Percentiles rank a stretch among this genome's conserved stretches.
phyloP scores from a whole-genome alignment of 2,888 invertebrate species.

The Cantharis rufa region DNA sequence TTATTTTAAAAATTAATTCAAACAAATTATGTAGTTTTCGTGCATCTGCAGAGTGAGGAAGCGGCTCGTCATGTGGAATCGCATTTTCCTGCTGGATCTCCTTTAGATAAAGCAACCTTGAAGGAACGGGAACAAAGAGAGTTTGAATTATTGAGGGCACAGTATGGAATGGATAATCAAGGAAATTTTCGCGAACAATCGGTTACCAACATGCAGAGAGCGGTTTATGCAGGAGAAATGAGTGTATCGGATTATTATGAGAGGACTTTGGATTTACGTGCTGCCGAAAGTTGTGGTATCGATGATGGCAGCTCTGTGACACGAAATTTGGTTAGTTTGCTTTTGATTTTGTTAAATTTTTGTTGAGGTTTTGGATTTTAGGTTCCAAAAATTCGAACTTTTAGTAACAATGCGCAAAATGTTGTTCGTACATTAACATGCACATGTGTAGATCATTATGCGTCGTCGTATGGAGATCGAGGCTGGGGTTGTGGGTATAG shows the following conservation, averaged over 20 bases:
- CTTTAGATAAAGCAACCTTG: slow-evolving; percentile 66
- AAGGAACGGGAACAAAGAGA: slow-evolving; percentile 77
- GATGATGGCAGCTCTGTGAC: slow-evolving; percentile 84
- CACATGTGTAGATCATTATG: slow-evolving; percentile 83
- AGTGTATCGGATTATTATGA: slow-evolving; percentile 86
- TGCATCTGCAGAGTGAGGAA: slow-evolving; percentile 56
- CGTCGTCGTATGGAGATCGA: slow-evolving; percentile 84
- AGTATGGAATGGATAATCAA: slow-evolving; percentile 89
- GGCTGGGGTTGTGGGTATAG: slow-evolving; percentile 94
- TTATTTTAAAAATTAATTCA: not conserved
- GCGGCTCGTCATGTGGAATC: slow-evolving; percentile 85
- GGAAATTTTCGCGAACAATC: slow-evolving; percentile 80
- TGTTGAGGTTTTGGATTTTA: slow-evolving; percentile 36
- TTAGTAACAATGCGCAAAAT: slow-evolving; percentile 62
- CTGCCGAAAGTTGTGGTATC: slow-evolving; percentile 76
- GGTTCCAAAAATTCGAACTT: slow-evolving; percentile 58
- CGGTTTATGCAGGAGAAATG: slow-evolving; percentile 84
- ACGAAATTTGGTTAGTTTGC: slow-evolving; percentile 62
- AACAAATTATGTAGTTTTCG: slow-evolving; percentile 37
- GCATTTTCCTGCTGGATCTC: slow-evolving; percentile 69
- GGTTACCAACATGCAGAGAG: slow-evolving; percentile 77
- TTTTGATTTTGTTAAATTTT: not conserved
- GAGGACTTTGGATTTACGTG: slow-evolving; percentile 73
- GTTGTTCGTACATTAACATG: slow-evolving; percentile 75
- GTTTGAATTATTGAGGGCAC: slow-evolving; percentile 78